These are phyloP conservation scores for Pampusana beccarii DNA, from an alignment of 2,113 vertebrate species.

Conservation along the genomic window DNA sequence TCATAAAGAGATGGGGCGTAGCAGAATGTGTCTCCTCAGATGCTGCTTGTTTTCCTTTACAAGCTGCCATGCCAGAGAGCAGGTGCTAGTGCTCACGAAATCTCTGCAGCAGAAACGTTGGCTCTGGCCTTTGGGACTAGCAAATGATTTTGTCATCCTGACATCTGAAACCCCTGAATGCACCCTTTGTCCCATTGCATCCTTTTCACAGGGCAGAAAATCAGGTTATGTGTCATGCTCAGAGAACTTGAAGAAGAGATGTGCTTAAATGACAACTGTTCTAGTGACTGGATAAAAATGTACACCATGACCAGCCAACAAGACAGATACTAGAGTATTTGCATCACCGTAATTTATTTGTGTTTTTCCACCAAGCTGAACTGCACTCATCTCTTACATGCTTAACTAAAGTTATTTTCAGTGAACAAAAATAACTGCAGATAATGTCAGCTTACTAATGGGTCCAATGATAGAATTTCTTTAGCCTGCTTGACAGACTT, in stretches of 20 bases:
- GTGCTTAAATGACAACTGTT: not conserved
- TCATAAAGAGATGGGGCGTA: not conserved
- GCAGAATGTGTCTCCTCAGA: not conserved
- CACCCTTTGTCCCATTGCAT: conserved; percentile 30
- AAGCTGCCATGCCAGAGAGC: not conserved
- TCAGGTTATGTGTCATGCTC: conserved; percentile 15
- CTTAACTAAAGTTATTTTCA: not conserved
- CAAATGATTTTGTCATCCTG: conserved; percentile 64
- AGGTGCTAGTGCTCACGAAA: conserved; percentile 20
- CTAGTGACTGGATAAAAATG: not conserved
- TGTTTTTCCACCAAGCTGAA: not conserved
- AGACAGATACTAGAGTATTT: not conserved
- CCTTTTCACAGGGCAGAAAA: conserved; percentile 58
- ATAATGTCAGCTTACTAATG: conserved; percentile 29
- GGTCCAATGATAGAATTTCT: not conserved
- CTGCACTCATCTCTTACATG: not conserved
- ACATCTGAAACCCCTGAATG: conserved; percentile 48
- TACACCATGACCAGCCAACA: not conserved
- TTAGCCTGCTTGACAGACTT: not conserved
- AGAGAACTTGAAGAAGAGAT: not conserved
- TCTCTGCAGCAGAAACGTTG: conserved; percentile 1
- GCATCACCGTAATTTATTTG: not conserved
- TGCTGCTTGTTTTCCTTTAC: conserved; percentile 18
- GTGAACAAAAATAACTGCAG: not conserved
- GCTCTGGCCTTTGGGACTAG: conserved; percentile 54